phyloP scores from a whole-genome alignment of 2,113 vertebrate genomes.

The Empidonax alnorum region DNA sequence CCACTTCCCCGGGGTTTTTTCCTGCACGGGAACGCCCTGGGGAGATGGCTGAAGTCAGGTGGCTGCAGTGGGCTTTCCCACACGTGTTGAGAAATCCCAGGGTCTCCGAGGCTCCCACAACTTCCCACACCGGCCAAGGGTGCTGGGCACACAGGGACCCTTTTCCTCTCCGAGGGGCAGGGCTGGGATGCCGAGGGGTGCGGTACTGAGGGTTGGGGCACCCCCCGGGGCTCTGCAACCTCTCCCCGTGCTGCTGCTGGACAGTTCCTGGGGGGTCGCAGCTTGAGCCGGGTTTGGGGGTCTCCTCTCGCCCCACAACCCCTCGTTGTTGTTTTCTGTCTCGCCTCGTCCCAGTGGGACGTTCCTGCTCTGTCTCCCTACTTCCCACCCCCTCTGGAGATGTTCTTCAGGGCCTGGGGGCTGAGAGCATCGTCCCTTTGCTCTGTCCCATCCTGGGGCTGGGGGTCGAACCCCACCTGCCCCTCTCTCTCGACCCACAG shows the following conservation, averaged over 20 bases:
- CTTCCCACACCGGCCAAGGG: background rate
- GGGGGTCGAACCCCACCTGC: too few species aligned
- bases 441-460: rapidly evolving
- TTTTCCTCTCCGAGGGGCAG: rapidly evolving
- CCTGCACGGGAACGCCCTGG: rapidly evolving
- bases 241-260: background rate
- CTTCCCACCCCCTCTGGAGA: rapidly evolving
- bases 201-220: rapidly evolving
- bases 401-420: background rate
- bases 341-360: rapidly evolving
- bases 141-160: rapidly evolving
- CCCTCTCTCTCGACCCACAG: rapidly evolving
- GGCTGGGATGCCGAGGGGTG: background rate
- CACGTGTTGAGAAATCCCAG: rapidly evolving
- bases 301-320: rapidly evolving
- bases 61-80: background rate
- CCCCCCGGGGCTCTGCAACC: background rate
- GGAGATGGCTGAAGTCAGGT: background rate
- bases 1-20: rapidly evolving
- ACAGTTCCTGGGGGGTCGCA: background rate
- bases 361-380: rapidly evolving
- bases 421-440: rapidly evolving
- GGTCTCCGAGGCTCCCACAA: rapidly evolving
- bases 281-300: background rate
- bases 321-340: background rate